Base-by-base conservation (phyloP, 2,797 vertebrate species). In the Cheirogaleus major region DNA sequence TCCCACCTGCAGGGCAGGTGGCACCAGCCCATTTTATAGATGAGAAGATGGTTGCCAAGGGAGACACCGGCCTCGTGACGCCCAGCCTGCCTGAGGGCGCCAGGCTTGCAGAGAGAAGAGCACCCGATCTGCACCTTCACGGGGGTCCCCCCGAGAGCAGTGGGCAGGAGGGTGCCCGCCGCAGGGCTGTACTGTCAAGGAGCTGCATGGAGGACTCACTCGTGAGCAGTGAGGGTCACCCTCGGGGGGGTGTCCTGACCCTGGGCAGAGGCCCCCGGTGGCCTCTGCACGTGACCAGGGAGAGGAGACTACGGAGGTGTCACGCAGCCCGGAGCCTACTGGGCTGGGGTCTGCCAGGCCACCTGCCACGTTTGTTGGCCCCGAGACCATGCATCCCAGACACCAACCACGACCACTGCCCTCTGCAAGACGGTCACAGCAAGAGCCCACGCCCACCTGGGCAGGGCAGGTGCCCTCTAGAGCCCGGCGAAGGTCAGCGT, bases 401-500 rank as follows among this genome's bases (percentile, higher is more conserved):
- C 5, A 0, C 52, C 4, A 41, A 23, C 52, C 2, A 1, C 27
- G 0, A 18, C 7, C 30, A 0, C 7, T 38, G 27, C 17, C 43
- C 43, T n/a, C 2, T 41, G 65, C 14, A 13, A 52, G 45, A 12
- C 1, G 0, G 0, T 30, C 83, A 2, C 18, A 0, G 38, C 2
- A 0, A 63, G 35, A n/a, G 11, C 30, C 27, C 75, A 22, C 43
- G 1, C 3, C 7, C n/a, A 0, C 7, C 2, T 7, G 4, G 20
- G 22, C 48, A 12, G 78, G 32, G 32, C 27, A 3, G 75, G n/a
- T 5, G 15, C 22, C 32, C 85, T 38, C 23, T 1, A 65, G 81
- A n/a, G 83, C 38, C 63, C 2, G 30, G 50, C 32, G 6, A 6
- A 67, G 17, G 73, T 25, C 52, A 2, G 30, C 3, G 0, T 41